Evolutionary conservation across 1,140 invertebrate genomes (phyloP), one percentile per base, ranked within the genome.

Genomic region (Penaeus vannamei): DNA sequence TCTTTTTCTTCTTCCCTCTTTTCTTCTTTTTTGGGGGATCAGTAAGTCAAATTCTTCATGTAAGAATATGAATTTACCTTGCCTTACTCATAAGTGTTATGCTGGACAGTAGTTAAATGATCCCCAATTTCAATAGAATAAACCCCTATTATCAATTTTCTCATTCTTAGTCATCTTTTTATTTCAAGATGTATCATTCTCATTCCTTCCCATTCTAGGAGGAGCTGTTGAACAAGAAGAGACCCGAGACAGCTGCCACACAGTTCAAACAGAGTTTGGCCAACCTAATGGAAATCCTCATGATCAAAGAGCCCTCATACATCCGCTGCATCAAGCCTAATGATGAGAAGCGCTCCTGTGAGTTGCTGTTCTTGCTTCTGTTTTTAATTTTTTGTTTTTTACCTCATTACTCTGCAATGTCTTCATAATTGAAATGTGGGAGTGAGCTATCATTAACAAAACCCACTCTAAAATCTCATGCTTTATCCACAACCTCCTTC

Each of bases 301-400:
- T 96, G 95, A 95, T 95, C 91, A 98, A 98, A 93, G 96, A 98
- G 92, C 97, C 97, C 0, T 97, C 96, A n/a, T 98, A 98, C 92
- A 96, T 98, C 88, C 94, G 97, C n/a, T 98, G 97, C 93, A 98
- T 98, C 91, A 98, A 98, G 92, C 97, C 97, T 1, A 98, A 98
- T 92, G 96, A 97, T 91, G 94, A 93, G 92, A 97, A 96, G 92
- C 94, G 93, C 90, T 91, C 95, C 36, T 94, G 95, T 96, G 93
- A 92, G 92, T 85, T 10, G 77, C 2, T 80, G 23, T 53, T 46
- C 46, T 26, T 83, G 26, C 23, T 85, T 32, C 36, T 76, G 14
- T 82, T 84, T 69, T 8, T 46, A 42, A n/a, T 85, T 19, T 85
- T 32, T 60, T 76, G 12, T 53, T 60, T 20, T 82, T 46, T 87